Conservation (phyloP, 2,888 invertebrate genomes). For the Idaea straminata region DNA sequence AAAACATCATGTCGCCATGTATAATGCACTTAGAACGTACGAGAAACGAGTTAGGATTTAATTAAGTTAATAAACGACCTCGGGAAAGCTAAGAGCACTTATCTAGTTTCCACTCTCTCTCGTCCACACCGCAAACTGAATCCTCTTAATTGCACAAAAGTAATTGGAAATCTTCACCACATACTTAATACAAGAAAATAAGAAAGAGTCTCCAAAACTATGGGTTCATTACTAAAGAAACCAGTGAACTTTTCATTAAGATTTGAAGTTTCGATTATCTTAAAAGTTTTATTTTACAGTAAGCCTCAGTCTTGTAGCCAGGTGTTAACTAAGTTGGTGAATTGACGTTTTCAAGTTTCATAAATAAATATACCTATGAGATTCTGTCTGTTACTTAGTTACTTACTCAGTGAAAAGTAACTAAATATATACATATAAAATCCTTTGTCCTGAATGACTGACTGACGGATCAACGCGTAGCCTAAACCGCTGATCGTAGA, state of each 20-base stretch:
- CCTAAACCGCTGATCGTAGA: too few species aligned
- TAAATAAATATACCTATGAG: not conserved
- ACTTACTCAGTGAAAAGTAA: too few species aligned
- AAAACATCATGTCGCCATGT: not conserved
- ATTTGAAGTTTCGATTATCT: slow-evolving; percentile 45
- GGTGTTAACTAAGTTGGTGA: slow-evolving; percentile 24
- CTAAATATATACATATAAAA: too few species aligned
- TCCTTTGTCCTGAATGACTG: too few species aligned
- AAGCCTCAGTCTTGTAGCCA: not conserved
- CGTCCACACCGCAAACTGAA: slow-evolving; percentile 43
- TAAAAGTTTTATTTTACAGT: slow-evolving; percentile 34
- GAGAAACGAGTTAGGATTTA: slow-evolving; percentile 37
- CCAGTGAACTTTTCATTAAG: slow-evolving; percentile 45
- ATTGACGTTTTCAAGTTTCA: slow-evolving; percentile 17
- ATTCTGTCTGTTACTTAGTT: too few species aligned
- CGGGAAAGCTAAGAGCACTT: slow-evolving; percentile 41
- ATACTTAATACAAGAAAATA: slow-evolving; percentile 40
- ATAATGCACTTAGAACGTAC: slow-evolving; percentile 12
- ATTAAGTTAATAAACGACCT: slow-evolving; percentile 54
- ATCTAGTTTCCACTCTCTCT: slow-evolving; percentile 38
- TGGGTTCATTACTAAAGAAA: slow-evolving; percentile 30
- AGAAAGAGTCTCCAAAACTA: slow-evolving; percentile 2
- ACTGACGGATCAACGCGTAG: too few species aligned
- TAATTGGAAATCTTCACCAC: slow-evolving; percentile 55
- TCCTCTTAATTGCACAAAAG: slow-evolving; percentile 57